Evolutionary conservation across 1,140 invertebrate genomes (phyloP), one percentile per base, ranked within the genome.

Genomic region (Drosophila guanche): DNA sequence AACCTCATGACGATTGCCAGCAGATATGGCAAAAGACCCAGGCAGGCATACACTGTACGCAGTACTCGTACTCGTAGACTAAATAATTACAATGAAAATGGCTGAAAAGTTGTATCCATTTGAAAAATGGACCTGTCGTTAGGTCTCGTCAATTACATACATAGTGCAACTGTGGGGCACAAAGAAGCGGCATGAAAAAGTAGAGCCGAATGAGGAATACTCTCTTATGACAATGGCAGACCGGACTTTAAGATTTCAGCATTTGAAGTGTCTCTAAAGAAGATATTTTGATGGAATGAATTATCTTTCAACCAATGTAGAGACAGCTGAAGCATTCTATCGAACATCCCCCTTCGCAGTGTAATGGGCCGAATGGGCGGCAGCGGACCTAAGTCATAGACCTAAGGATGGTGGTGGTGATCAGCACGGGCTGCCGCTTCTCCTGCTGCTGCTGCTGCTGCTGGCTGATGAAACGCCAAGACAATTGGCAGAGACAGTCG

Each of bases 401-500:
- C 25, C 37, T 25, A 29, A 20, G 22, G 37, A 23, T 29, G 43
- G 45, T 27, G 46, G 48, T 22, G 10, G 65, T 23, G 54, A 53
- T 56, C 46, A 58, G 61, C 67, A 76, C 68, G 80, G 81, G 76
- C 33, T 62, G 46, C 14, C 47, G 57, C 41, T 55, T 46, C n/a
- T 45, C 1, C 8, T 46, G 40, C 37, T 65, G 51, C 50, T 58
- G 50, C 6, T 57, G 60, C 47, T 70, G 57, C 46, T 58, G 65
- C 48, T 68, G 57, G 65, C 62, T 86, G 73, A 85, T 86, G 76
- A 85, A 86, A 86, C 72, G 73, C 59, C 66, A 88, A 88, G 83
- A 88, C 83, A 83, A 86, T 86, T 86, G 81, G 81, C 77, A 70
- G 57, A 86, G 81, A 86, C 81, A 86, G 67, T 51, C 72, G 63